Evolutionary conservation across 2,113 vertebrate genomes (phyloP).

Genomic region (Amphiprion ocellaris): DNA sequence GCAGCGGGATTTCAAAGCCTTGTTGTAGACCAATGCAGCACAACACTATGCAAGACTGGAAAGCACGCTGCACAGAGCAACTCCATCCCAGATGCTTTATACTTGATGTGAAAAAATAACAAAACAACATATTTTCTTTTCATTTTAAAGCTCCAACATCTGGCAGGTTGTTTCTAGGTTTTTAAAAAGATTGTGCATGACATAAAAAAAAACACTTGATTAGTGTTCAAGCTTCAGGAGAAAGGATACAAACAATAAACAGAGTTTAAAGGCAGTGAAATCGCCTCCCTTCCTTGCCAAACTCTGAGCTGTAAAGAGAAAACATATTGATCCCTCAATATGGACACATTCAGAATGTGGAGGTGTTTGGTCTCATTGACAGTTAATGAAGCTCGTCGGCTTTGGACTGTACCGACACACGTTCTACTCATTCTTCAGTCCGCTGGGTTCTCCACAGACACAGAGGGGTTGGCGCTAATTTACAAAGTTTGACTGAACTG

Average conservation of each 20-base stretch:
- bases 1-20: slow-evolving; percentile 51
- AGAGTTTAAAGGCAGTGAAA: slow-evolving; percentile 32
- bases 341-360: slow-evolving; percentile 53
- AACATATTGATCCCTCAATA: slow-evolving; percentile 67
- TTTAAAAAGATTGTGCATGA: slow-evolving; percentile 43
- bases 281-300: neutral
- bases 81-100: slow-evolving; percentile 10
- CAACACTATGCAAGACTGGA: neutral
- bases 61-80: slow-evolving; percentile 19
- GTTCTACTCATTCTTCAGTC: slow-evolving; percentile 42
- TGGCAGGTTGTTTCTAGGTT: slow-evolving; percentile 23
- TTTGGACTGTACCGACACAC: slow-evolving; percentile 20
- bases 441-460: slow-evolving; percentile 39
- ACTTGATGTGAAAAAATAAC: slow-evolving; percentile 4
- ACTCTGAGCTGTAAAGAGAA: slow-evolving; percentile 35
- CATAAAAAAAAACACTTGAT: slow-evolving; percentile 27
- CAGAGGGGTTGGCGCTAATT: slow-evolving; percentile 36
- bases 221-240: slow-evolving; percentile 51
- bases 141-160: slow-evolving; percentile 61
- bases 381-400: slow-evolving; percentile 60
- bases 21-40: slow-evolving; percentile 1
- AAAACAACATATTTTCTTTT: neutral
- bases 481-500: slow-evolving; percentile 42
- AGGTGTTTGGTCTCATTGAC: slow-evolving; percentile 70
- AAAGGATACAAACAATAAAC: slow-evolving; percentile 33